Evolutionary conservation across 2,888 invertebrate species (phyloP), one percentile per base, ranked within the genome.

Genomic region (Arge pagana): DNA sequence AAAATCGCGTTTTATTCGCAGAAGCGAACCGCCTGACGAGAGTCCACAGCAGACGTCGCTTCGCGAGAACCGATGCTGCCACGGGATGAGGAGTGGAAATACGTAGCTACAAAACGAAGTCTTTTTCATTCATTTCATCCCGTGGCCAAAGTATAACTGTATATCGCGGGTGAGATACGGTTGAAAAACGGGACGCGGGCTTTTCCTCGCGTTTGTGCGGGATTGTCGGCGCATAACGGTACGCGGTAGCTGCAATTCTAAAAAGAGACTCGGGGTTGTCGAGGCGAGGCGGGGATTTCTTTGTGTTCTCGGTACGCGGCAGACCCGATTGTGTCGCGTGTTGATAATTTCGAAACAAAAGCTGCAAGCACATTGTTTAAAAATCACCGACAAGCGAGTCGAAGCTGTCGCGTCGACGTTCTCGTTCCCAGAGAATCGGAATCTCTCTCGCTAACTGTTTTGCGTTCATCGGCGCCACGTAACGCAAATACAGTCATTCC

Each of bases 331-430:
- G 73, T 73, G 73, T 67, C 66, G 69, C 70, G 69, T 67, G 71
- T 74, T 74, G 74, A 74, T 75, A 74, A 74, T 74, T 74, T 74
- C 69, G 62, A 67, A 71, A 75, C 73, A 72, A 75, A 71, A 66
- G 62, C 62, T 35, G 48, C 61, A 54, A 61, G 42, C 57, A 60
- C 71, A 69, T 72, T 72, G 71, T 71, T 65, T 67, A 71, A 72
- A 71, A 72, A 71, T 71, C 69, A 66, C 61, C 54, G 60, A 54
- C 54, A 58, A 61, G n/a, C n/a, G n/a, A n/a, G n/a, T n/a, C n/a
- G n/a, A n/a, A n/a, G n/a, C n/a, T n/a, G n/a, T n/a, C 45, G 16
- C 21, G 11, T 11, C n/a, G 33, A 7, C 15, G 33, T 15, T 7
- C 3, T 4, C 11, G 13, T 13, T 13, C 6, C 33, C 11, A 1